These are phyloP conservation scores for Gymnocypris eckloni DNA, from an alignment of 2,797 vertebrate genomes.

Conservation along the genomic window DNA sequence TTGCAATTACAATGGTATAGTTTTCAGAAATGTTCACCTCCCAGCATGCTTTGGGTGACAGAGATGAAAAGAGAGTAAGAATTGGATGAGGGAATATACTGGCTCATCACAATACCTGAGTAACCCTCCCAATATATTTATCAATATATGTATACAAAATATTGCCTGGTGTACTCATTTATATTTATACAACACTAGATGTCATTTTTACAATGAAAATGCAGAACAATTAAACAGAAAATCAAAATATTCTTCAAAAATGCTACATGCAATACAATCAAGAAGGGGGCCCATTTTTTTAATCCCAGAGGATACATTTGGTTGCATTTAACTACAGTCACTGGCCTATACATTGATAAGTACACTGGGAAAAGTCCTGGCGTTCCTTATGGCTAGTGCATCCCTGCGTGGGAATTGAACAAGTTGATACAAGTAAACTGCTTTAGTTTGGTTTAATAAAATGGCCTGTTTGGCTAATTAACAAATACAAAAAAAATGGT, in stretches of 20 bases:
- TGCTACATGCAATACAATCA: not conserved
- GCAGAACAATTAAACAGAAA: not conserved
- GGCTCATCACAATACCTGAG: not conserved
- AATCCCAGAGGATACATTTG: not conserved
- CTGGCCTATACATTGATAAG: not conserved
- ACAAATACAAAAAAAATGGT: not conserved
- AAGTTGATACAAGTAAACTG: not conserved
- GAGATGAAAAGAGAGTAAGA: not conserved
- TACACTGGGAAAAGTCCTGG: not conserved
- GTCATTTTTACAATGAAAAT: not conserved
- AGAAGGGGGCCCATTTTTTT: not conserved
- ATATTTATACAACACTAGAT: not conserved
- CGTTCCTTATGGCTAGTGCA: not conserved
- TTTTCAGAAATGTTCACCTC: not conserved
- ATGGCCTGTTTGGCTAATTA: not conserved
- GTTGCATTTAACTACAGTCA: not conserved
- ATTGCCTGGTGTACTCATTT: not conserved
- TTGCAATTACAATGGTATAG: not conserved
- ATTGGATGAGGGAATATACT: not conserved
- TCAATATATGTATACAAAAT: not conserved
- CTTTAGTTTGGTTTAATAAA: not conserved
- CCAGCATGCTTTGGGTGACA: not conserved
- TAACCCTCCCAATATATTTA: not conserved
- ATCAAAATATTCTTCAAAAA: not conserved
- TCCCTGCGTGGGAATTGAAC: not conserved